Conservation (phyloP, 1,140 invertebrate species). For the Dolichoris vasculosae region DNA sequence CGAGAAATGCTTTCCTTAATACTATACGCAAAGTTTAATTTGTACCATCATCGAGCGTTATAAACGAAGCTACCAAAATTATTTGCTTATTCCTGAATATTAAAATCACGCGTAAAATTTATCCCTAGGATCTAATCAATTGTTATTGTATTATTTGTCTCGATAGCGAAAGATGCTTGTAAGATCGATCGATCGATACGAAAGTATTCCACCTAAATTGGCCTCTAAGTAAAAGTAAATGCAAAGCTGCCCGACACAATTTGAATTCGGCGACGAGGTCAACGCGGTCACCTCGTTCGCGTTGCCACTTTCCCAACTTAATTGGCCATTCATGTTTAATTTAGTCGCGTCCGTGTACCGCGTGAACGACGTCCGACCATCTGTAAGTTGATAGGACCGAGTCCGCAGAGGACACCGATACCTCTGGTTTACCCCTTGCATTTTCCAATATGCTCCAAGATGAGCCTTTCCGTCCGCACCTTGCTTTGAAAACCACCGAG, state of each 20-base stretch:
- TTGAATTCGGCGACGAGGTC: slow-evolving; percentile 55
- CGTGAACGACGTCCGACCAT: slow-evolving; percentile 52
- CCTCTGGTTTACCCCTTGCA: background rate
- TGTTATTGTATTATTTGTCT: too few species aligned
- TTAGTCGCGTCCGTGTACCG: slow-evolving; percentile 57
- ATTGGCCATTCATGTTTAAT: slow-evolving; percentile 74
- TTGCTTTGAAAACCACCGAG: background rate
- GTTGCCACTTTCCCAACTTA: slow-evolving; percentile 67
- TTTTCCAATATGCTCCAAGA: slow-evolving; percentile 13
- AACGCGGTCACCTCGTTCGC: slow-evolving; percentile 65
- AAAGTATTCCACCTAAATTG: too few species aligned
- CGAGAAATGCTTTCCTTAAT: too few species aligned
- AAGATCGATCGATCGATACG: too few species aligned
- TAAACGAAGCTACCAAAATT: too few species aligned
- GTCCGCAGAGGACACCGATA: slow-evolving; percentile 36
- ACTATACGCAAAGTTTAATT: too few species aligned
- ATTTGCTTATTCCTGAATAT: too few species aligned
- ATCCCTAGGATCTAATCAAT: too few species aligned
- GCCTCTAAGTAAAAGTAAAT: slow-evolving; percentile 18
- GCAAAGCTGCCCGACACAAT: slow-evolving; percentile 40
- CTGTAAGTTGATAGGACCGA: slow-evolving; percentile 61
- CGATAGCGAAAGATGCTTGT: too few species aligned
- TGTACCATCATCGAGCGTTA: too few species aligned
- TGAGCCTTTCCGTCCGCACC: background rate
- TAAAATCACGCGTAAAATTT: too few species aligned